A percentile compares a stretch with the other conserved stretches of the same genome.
phyloP scores from a whole-genome alignment of 1,140 invertebrate genomes.

The Papilio aristodemus region DNA sequence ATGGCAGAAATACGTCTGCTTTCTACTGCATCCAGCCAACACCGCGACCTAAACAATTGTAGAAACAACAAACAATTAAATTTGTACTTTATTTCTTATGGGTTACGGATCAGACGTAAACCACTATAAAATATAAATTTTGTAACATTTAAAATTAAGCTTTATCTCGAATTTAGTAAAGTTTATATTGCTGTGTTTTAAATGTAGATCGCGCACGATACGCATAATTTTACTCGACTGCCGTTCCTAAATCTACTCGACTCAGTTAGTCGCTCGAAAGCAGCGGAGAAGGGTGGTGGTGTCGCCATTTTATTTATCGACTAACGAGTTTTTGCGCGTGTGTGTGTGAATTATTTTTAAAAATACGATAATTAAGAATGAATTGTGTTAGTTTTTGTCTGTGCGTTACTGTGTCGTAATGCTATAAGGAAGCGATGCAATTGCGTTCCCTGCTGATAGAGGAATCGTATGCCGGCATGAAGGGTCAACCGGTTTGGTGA shows the following conservation, averaged over 20 bases:
- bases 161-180: constrained; percentile 30
- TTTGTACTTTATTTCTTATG: constrained; percentile 12
- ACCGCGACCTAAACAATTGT: constrained; percentile 39
- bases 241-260: constrained; percentile 30
- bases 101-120: constrained; percentile 32
- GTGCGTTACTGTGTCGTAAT: constrained; percentile 50
- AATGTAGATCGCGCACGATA: constrained; percentile 51
- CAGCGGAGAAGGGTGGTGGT: constrained; percentile 47
- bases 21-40: constrained; percentile 65
- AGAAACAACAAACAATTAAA: constrained; percentile 32
- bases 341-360: constrained; percentile 53
- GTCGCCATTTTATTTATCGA: constrained; percentile 17
- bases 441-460: constrained; percentile 58
- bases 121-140: constrained; percentile 39
- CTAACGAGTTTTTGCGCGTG: background rate
- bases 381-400: constrained; percentile 63
- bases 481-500: constrained; percentile 78
- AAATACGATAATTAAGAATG: constrained; percentile 68
- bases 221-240: constrained; percentile 48
- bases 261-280: constrained; percentile 56
- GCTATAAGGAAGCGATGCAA: constrained; percentile 63
- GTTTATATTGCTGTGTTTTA: constrained; percentile 35
- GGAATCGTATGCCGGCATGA: constrained; percentile 64
- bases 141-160: constrained; percentile 26
- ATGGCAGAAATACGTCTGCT: constrained; percentile 69